Conservation (phyloP, 2,113 vertebrate genomes). For the Elgaria multicarinata region DNA sequence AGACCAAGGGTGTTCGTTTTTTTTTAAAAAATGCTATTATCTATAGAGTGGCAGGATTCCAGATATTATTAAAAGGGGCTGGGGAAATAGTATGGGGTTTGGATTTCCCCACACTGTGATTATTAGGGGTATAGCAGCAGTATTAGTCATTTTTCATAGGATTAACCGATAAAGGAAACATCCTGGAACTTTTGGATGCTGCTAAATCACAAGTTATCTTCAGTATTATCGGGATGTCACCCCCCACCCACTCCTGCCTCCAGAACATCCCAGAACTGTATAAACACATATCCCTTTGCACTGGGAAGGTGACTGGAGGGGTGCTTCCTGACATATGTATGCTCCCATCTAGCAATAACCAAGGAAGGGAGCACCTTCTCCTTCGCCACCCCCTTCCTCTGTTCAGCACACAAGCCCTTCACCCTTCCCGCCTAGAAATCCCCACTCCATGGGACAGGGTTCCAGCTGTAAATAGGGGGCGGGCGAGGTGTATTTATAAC, state of each 20-base stretch:
- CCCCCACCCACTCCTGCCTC: too few relatives aligned
- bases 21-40: not conserved
- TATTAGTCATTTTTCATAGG: not conserved
- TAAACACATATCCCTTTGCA: not conserved
- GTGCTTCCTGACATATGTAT: not conserved
- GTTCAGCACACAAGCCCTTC: not conserved
- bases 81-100: not conserved
- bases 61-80: not conserved
- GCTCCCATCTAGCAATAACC: constrained; percentile 25
- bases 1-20: not conserved
- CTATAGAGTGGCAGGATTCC: not conserved
- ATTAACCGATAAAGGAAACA: not conserved
- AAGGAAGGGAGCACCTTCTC: not conserved
- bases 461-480: constrained; percentile 26
- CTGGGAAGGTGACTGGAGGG: not conserved
- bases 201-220: not conserved
- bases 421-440: not conserved
- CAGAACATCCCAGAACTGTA: not conserved
- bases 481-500: constrained; percentile 23
- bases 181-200: not conserved
- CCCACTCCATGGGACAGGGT: not conserved
- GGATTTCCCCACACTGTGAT: not conserved
- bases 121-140: not conserved
- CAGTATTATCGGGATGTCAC: not conserved
- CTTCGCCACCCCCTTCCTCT: not conserved